Base-by-base conservation (phyloP, 2,888 invertebrate genomes). In the Cyaniris semiargus region DNA sequence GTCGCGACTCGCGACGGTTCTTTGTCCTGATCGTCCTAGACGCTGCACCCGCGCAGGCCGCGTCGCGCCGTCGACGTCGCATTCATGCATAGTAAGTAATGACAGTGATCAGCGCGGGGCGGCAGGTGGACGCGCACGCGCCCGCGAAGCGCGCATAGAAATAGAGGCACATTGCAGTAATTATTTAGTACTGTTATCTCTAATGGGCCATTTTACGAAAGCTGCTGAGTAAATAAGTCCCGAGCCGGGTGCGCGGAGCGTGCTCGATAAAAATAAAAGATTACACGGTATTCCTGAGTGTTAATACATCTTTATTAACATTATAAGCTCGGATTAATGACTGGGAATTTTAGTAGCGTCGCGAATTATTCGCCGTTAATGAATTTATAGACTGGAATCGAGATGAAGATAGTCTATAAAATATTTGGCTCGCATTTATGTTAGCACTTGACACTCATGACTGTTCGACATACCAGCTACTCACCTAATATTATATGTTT, bases 11-110 rank as follows among this genome's bases (percentile, higher is more conserved):
- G 81, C 87, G 89, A 88, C 86, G 90, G 90, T 89, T 89, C 92
- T 93, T 93, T 93, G 93, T 93, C 92, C 91, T 86, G 85, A 86
- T 88, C 90, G 90, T 90, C 91, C 90, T 90, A 91, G 91, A 90
- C 92, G 27, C 27, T 31, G 66, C 66, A 31, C 18, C 13, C 15
- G 66, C 66, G 66, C 27, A 27, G 66, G 66, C 27, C 66, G 27
- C 66, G 58, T 21, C 58, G 23, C 66, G 89, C 88, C 86, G 81
- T 77, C 81, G 82, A 80, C 85, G 87, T 84, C 84, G 89, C 93
- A 93, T 92, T 91, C 93, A 92, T 93, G 93, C 92, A 93, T 94
- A 93, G 93, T 93, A 94, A 93, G 92, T 93, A 93, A 94, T 93
- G 91, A 92, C 91, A 88, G 90, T 90, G 92, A 92, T 91, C 93